These are phyloP conservation scores for Lepidothrix coronata DNA, from an alignment of 2,113 vertebrate genomes.

Conservation along the genomic window DNA sequence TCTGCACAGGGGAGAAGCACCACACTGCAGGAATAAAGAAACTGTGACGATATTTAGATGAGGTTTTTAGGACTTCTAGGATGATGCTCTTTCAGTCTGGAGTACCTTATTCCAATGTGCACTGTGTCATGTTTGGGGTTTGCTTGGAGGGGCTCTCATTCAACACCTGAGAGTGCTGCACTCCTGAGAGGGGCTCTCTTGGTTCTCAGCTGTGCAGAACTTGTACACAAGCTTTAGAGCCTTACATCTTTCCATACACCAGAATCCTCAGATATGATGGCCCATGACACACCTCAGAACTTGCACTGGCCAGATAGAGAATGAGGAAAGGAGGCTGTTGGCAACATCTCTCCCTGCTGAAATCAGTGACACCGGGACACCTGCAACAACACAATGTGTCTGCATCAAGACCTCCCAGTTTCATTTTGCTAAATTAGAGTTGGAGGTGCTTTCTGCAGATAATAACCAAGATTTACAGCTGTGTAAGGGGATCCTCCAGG, in stretches of 20 bases:
- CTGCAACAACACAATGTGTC: not conserved
- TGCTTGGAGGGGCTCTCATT: not conserved
- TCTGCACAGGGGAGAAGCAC: not conserved
- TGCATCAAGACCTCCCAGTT: not conserved
- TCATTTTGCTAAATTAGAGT: not conserved
- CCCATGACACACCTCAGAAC: not conserved
- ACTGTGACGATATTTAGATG: not conserved
- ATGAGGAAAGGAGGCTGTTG: not conserved
- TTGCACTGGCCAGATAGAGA: not conserved
- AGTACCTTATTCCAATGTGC: not conserved
- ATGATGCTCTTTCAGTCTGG: not conserved
- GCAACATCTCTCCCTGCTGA: not conserved
- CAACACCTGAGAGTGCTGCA: not conserved
- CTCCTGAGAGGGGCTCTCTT: not conserved
- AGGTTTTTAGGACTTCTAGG: not conserved
- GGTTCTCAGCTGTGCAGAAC: not conserved
- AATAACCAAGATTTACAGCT: not conserved
- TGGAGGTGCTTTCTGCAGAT: not conserved
- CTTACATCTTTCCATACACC: not conserved
- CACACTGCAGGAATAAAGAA: not conserved
- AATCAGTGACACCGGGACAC: fast-evolving
- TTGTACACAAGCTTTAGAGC: not conserved
- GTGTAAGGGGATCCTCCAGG: not conserved
- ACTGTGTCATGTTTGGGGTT: not conserved
- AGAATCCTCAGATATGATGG: not conserved